Evolutionary conservation across 2,113 vertebrate species (phyloP), one percentile per base, ranked within the genome.

Genomic region (Megaceryle torquata): DNA sequence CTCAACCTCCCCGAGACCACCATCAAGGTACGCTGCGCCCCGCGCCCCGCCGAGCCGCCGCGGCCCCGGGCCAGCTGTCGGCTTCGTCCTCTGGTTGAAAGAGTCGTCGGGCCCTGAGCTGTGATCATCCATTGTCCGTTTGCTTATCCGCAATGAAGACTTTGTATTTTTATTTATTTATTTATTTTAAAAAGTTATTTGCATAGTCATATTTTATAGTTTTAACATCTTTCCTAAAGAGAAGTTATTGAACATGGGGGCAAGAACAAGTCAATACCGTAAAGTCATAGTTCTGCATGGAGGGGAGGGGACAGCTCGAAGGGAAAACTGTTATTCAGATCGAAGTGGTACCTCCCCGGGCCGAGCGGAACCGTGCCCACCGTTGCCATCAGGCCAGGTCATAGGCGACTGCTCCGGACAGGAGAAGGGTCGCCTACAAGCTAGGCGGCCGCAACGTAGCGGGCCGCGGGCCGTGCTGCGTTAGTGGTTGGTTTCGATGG

Each of bases 1-100:
- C 98, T 99, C 88, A 99, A 99, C 91, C 98, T 99, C 57, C 99
- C 99, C 12, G 99, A 99, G 97, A 99, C 99, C 75, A 99, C 99
- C 54, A 99, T 99, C 95, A 99, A 99, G 99, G 99, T 99, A 98
- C 35, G 31, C 75, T 75, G 54, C n/a, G 12, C 9, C 72, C 56
- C 25, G 46, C 37, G 39, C 44, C 35, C 57, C 50, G 6, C 77
- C 63, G 48, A 33, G 31, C 20, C 22, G 43, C 28, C 63, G 26
- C 59, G 28, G 64, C n/a, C 35, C 63, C 51, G 44, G 29, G 63
- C 71, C 17, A 39, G 25, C 44, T 10, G 16, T 59, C 5, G 15
- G 39, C 60, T 13, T n/a, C 6, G 15, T 11, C n/a, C 25, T 33
- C 1, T 1, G 8, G 9, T 0, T 12, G 33, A 26, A 75, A 56